Conservation (phyloP, 2,888 invertebrate genomes). For the Caenorhabditis sulstoni region DNA sequence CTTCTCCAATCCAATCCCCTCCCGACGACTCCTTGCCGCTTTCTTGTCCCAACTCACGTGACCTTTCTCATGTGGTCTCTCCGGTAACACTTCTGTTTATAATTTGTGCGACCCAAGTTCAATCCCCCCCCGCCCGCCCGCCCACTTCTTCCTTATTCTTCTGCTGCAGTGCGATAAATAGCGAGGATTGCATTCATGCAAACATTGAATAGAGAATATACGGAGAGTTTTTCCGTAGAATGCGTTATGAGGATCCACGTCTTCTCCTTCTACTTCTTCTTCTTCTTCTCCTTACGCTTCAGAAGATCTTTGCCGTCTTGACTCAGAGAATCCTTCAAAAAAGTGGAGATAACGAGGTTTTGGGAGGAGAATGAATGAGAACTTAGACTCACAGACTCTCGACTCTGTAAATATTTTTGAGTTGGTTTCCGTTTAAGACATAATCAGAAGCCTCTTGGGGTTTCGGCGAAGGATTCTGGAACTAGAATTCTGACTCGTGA, state of each 20-base stretch:
- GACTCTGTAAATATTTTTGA: slow-evolving; percentile 36
- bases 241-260: too few relatives aligned
- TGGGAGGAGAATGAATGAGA: slow-evolving; percentile 18
- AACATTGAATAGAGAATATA: slow-evolving; percentile 1
- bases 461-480: too few relatives aligned
- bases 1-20: slow-evolving; percentile 33
- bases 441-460: neutral
- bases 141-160: slow-evolving; percentile 25
- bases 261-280: too few relatives aligned
- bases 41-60: slow-evolving; percentile 1
- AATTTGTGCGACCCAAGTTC: slow-evolving; percentile 22
- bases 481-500: too few relatives aligned
- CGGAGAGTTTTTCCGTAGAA: too few relatives aligned
- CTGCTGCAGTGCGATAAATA: slow-evolving; percentile 30
- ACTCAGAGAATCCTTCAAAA: slow-evolving; percentile 27
- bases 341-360: slow-evolving; percentile 46
- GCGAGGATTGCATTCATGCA: slow-evolving; percentile 15
- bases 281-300: too few relatives aligned
- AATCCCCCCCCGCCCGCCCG: slow-evolving; percentile 15
- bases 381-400: slow-evolving; percentile 12
- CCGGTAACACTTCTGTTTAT: neutral
- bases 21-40: neutral
- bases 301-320: slow-evolving; percentile 18
- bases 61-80: neutral
- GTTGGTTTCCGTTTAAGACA: neutral